Evolutionary conservation across 2,797 vertebrate species (phyloP).

Genomic region (Dallia pectoralis): DNA sequence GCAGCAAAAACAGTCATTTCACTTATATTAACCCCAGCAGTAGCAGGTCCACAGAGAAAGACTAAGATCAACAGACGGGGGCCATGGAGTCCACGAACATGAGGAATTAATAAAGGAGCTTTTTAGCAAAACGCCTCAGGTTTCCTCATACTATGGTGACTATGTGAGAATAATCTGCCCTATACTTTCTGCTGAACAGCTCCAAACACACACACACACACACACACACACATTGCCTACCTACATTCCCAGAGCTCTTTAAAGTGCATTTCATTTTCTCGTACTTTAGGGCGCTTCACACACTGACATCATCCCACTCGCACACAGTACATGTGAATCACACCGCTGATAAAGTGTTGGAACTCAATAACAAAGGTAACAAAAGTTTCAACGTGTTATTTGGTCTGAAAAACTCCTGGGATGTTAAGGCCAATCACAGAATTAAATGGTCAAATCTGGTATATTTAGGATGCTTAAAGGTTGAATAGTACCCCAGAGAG

Average conservation of each 20-base stretch:
- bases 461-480: no score
- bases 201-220: not conserved
- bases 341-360: no score
- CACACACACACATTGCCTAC: not conserved
- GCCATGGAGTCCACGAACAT: constrained; percentile 6
- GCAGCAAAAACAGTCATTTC: not conserved
- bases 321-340: not conserved
- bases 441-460: no score
- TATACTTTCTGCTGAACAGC: constrained; percentile 9
- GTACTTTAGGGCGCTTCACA: constrained; percentile 3
- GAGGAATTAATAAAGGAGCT: constrained; percentile 27
- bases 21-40: not conserved
- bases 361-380: no score
- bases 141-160: constrained; percentile 36
- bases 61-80: constrained; percentile 3
- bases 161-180: constrained; percentile 38
- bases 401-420: no score
- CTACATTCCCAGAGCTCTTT: not conserved
- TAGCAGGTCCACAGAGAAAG: not conserved
- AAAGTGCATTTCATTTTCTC: not conserved
- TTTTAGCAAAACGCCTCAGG: constrained; percentile 17
- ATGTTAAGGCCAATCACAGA: no score
- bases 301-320: not conserved
- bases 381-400: no score
- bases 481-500: no score